These are phyloP conservation scores for Dicycla oo DNA, from an alignment of 2,888 invertebrate species.

Conservation along the genomic window DNA sequence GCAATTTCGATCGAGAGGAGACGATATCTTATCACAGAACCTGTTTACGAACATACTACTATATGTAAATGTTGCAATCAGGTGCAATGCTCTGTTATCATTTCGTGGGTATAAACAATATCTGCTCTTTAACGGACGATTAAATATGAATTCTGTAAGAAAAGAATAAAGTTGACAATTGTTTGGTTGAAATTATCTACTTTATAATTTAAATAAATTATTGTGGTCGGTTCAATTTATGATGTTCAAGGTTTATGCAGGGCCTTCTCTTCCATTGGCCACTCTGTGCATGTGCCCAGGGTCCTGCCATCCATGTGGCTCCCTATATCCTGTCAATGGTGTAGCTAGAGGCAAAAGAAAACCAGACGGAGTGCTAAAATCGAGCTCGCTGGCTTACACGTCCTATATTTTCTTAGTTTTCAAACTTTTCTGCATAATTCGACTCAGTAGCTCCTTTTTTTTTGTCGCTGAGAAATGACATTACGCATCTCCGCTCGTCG, in stretches of 20 bases:
- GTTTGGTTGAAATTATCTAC: neutral
- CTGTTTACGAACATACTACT: slow-evolving; percentile 18
- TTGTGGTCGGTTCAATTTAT: neutral
- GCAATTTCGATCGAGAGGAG: neutral
- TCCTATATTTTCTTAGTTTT: neutral
- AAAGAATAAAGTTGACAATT: slow-evolving; percentile 1
- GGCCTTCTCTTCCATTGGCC: neutral
- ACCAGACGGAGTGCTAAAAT: neutral
- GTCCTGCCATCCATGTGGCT: neutral
- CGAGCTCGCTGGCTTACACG: neutral
- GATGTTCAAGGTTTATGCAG: neutral
- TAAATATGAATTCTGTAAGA: neutral
- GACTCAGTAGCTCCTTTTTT: neutral
- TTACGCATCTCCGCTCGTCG: too few relatives aligned
- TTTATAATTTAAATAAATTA: slow-evolving; percentile 9
- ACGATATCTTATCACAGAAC: slow-evolving; percentile 13
- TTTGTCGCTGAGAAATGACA: too few relatives aligned
- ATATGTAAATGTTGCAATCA: neutral
- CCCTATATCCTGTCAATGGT: neutral
- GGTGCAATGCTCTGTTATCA: slow-evolving; percentile 9
- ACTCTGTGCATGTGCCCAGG: neutral
- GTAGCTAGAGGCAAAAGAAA: neutral
- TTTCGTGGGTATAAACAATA: neutral
- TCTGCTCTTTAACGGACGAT: neutral
- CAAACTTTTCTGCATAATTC: neutral